These are phyloP conservation scores for Protodeltote pygarga DNA, from an alignment of 2,888 invertebrate species.

Conservation along the genomic window DNA sequence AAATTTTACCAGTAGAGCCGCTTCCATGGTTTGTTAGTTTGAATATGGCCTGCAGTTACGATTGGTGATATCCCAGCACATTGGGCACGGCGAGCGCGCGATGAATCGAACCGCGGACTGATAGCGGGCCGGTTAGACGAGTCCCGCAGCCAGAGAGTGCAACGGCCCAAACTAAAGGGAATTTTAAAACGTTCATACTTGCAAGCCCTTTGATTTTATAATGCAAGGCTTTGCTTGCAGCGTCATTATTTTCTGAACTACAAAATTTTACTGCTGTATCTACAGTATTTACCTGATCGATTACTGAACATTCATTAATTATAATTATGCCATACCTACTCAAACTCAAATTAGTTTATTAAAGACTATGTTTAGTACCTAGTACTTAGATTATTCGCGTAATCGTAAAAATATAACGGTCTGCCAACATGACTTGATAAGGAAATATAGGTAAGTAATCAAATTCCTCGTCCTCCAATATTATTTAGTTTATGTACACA, in stretches of 20 bases:
- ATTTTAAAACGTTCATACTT: constrained; percentile 81
- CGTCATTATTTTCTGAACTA: constrained; percentile 19
- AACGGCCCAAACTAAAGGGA: constrained; percentile 85
- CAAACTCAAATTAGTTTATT: no score
- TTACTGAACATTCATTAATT: no score
- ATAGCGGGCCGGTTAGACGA: constrained; percentile 86
- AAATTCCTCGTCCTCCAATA: constrained; percentile 26
- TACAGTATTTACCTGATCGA: neutral
- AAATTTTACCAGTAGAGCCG: constrained; percentile 18
- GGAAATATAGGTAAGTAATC: constrained; percentile 5
- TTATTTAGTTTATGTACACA: no score
- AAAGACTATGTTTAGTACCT: neutral
- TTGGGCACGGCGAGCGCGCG: constrained; percentile 74
- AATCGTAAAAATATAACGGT: constrained; percentile 7
- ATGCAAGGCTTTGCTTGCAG: constrained; percentile 33
- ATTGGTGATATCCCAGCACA: constrained; percentile 77
- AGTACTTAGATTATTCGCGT: neutral
- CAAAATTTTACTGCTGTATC: neutral
- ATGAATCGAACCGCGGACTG: constrained; percentile 83
- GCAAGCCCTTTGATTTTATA: constrained; percentile 76
- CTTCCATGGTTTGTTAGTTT: constrained; percentile 58
- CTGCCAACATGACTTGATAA: constrained; percentile 10
- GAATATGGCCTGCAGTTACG: constrained; percentile 72
- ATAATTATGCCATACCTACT: no score
- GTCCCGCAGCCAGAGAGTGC: constrained; percentile 81